Evolutionary conservation across 2,888 invertebrate species (phyloP).

Genomic region (Drosophila tripunctata): DNA sequence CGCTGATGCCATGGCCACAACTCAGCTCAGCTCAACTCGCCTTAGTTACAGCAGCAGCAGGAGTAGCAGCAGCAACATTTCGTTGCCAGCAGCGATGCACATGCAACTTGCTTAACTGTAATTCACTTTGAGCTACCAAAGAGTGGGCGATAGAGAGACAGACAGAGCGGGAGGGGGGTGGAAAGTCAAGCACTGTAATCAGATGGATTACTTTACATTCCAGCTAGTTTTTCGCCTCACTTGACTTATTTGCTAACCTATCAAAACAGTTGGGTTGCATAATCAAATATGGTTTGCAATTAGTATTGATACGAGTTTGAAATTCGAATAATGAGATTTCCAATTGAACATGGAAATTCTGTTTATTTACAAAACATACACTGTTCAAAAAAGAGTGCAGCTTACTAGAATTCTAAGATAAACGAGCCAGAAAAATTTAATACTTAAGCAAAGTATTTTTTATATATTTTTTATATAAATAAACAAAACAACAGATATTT

Average conservation of each 20-base stretch:
- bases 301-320: conserved; percentile 43
- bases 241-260: conserved; percentile 50
- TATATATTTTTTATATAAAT: no score
- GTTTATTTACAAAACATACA: background rate
- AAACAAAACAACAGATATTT: no score
- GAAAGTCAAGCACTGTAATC: conserved; percentile 47
- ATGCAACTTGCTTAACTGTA: conserved; percentile 64
- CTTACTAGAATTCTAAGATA: no score
- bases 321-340: conserved; percentile 27
- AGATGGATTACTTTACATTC: conserved; percentile 40
- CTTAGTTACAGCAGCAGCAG: background rate
- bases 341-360: conserved; percentile 6
- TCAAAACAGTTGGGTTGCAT: conserved; percentile 35
- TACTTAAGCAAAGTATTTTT: no score
- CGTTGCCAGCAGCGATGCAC: conserved; percentile 27
- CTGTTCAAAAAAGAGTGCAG: background rate
- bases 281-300: conserved; percentile 64
- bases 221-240: conserved; percentile 55
- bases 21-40: conserved; percentile 1
- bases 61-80: conserved; percentile 21
- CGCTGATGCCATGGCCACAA: conserved; percentile 52
- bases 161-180: background rate
- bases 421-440: no score
- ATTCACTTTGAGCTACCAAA: conserved; percentile 50
- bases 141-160: background rate